These are phyloP conservation scores for Ophion ellenae DNA, from an alignment of 2,888 invertebrate species.

Conservation along the genomic window DNA sequence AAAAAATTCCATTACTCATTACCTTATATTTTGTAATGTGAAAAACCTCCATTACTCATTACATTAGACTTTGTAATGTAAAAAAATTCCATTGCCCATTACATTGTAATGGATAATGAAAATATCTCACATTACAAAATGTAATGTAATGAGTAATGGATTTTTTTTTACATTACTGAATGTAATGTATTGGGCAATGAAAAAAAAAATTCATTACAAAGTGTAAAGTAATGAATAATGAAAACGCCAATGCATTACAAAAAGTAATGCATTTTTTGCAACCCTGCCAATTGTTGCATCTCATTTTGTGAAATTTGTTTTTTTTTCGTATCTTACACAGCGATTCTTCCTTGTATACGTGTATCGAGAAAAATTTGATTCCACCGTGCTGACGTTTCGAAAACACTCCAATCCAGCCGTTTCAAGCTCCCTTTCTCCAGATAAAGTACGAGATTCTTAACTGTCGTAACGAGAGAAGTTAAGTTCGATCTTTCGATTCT, in stretches of 20 bases:
- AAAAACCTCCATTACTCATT: too few relatives aligned
- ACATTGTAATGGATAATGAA: too few relatives aligned
- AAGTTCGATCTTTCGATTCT: constrained; percentile 75
- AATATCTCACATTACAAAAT: too few relatives aligned
- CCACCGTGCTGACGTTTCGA: constrained; percentile 71
- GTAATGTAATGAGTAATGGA: too few relatives aligned
- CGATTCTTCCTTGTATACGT: constrained; percentile 67
- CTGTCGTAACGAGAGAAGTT: constrained; percentile 73
- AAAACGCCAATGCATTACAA: background rate
- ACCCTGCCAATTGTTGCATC: background rate
- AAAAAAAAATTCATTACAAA: too few relatives aligned
- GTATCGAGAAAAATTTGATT: constrained; percentile 67
- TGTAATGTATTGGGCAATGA: too few relatives aligned
- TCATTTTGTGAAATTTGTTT: background rate
- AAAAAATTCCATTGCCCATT: too few relatives aligned
- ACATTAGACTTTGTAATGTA: too few relatives aligned
- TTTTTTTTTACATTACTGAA: too few relatives aligned
- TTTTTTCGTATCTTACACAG: constrained; percentile 70
- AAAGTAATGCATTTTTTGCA: background rate
- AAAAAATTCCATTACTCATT: too few relatives aligned
- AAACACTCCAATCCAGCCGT: constrained; percentile 72
- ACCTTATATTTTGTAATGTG: too few relatives aligned
- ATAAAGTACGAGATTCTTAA: constrained; percentile 72
- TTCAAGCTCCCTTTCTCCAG: constrained; percentile 67
- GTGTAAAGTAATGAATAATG: too few relatives aligned